Conservation (phyloP, 2,113 vertebrate genomes). For the Sclerurus mexicanus region DNA sequence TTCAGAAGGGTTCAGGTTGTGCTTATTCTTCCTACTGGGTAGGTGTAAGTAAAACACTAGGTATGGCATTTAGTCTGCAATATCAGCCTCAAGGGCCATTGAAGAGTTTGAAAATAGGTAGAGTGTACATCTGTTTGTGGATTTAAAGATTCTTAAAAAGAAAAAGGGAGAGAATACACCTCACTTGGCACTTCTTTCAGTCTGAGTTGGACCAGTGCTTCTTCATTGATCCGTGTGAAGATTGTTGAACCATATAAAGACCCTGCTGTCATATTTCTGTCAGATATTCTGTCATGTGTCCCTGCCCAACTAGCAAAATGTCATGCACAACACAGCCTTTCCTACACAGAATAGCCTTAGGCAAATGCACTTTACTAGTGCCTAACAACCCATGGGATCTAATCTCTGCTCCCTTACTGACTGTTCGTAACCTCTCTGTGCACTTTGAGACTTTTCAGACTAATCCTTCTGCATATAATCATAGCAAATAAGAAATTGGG, state of each 20-base stretch:
- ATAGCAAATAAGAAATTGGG: not conserved
- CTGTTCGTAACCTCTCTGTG: constrained; percentile 46
- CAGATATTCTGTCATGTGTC: constrained; percentile 46
- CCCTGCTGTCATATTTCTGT: constrained; percentile 50
- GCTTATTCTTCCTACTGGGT: not conserved
- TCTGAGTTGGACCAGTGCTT: not conserved
- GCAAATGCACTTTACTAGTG: constrained; percentile 61
- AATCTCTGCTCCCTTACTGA: constrained; percentile 53
- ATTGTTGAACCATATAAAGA: constrained; percentile 51
- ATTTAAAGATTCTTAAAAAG: not conserved
- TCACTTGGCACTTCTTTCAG: not conserved
- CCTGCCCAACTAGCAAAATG: constrained; percentile 55
- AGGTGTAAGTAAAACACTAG: not conserved
- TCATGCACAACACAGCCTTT: constrained; percentile 53
- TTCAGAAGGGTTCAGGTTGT: not conserved
- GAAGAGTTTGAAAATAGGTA: not conserved
- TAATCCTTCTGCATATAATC: not conserved
- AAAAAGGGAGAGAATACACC: not conserved
- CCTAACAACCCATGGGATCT: constrained; percentile 60
- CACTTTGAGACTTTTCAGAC: constrained; percentile 39
- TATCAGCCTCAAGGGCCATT: not conserved
- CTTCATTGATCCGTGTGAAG: constrained; percentile 41
- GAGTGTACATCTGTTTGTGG: not conserved
- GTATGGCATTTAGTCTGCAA: not conserved
- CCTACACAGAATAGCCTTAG: constrained; percentile 50